Conservation (phyloP, 2,797 vertebrate genomes). For the Gallinago solitaria region DNA sequence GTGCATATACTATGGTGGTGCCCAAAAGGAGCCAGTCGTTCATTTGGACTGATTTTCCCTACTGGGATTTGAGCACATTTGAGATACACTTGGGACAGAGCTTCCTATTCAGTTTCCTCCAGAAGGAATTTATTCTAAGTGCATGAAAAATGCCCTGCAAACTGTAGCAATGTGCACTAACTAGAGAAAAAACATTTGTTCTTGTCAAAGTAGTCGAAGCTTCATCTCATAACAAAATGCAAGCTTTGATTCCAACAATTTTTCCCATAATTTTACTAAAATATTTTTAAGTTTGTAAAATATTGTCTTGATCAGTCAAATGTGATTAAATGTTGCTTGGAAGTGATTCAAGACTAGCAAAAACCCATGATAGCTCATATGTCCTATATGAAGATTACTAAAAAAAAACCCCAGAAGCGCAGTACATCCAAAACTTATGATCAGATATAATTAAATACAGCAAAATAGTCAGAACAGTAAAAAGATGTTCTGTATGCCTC, state of each 20-base stretch:
- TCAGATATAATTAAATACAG: not conserved
- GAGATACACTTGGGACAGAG: not conserved
- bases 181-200: not conserved
- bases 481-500: not conserved
- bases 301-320: not conserved
- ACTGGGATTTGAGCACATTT: not conserved
- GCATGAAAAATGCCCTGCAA: not conserved
- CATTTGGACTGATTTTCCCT: not conserved
- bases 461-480: not conserved
- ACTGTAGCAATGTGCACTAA: not conserved
- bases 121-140: not conserved
- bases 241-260: not conserved
- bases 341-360: not conserved
- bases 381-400: not conserved
- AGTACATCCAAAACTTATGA: not conserved
- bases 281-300: not conserved
- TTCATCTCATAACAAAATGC: not conserved
- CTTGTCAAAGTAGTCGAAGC: not conserved
- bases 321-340: not conserved
- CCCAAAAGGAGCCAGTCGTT: not conserved
- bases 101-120: not conserved
- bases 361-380: not conserved
- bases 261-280: not conserved
- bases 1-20: not conserved
- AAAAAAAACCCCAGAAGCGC: not conserved